Conservation (phyloP, 2,113 vertebrate genomes). For the Helogale parvula region DNA sequence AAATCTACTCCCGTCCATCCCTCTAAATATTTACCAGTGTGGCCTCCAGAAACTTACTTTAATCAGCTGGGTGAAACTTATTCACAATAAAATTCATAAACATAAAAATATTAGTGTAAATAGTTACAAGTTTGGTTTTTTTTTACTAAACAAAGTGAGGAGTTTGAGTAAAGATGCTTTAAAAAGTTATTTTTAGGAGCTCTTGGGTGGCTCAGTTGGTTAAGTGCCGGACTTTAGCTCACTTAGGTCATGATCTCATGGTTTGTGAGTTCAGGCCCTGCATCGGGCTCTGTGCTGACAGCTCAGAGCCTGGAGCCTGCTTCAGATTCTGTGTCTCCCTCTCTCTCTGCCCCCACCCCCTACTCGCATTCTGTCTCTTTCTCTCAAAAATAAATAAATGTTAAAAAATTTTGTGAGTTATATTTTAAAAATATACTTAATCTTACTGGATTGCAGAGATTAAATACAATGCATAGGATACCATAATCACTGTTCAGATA, state of each 20-base stretch:
- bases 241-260: too few species aligned
- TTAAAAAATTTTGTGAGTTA: not conserved
- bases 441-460: not conserved
- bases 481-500: not conserved
- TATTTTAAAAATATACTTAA: not conserved
- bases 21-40: not conserved
- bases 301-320: too few species aligned
- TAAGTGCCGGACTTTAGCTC: too few species aligned
- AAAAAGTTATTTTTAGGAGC: not conserved
- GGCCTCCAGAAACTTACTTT: not conserved
- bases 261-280: too few species aligned
- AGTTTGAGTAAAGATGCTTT: conserved; percentile 33
- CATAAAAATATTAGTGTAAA: not conserved
- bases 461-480: not conserved
- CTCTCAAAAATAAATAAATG: too few species aligned
- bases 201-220: too few species aligned
- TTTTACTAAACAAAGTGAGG: not conserved
- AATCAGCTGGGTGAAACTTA: not conserved
- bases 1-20: not conserved
- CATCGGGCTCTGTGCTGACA: too few species aligned
- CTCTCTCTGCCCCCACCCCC: too few species aligned
- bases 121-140: not conserved
- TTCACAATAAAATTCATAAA: not conserved
- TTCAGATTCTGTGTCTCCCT: too few species aligned
- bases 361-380: too few species aligned